Conservation (phyloP, 2,888 invertebrate genomes). For the Gasteruption jaculator region DNA sequence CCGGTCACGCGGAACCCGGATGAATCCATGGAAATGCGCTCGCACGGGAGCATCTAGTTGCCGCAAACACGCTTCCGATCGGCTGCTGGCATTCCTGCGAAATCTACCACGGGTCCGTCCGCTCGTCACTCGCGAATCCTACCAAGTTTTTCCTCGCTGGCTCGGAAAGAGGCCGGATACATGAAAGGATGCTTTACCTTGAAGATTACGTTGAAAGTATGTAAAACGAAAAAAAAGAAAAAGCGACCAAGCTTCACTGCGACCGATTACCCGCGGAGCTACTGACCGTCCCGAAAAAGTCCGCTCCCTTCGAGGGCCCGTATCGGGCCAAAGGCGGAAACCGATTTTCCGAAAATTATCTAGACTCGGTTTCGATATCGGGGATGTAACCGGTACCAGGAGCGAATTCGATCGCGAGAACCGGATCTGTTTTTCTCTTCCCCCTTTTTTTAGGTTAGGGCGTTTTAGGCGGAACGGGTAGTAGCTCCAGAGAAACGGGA, state of each 20-base stretch:
- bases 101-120: slow-evolving; percentile 26
- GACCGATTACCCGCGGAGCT: not conserved
- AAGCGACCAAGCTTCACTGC: slow-evolving; percentile 1
- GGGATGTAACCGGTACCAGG: no score
- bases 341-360: no score
- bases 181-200: slow-evolving; percentile 82
- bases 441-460: slow-evolving; percentile 30
- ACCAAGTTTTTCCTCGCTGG: slow-evolving; percentile 29
- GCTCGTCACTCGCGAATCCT: slow-evolving; percentile 31
- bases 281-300: no score
- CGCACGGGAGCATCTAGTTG: slow-evolving; percentile 34
- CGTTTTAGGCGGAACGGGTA: slow-evolving; percentile 17
- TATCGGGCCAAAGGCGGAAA: no score
- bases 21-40: slow-evolving; percentile 27
- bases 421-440: slow-evolving; percentile 15
- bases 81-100: slow-evolving; percentile 33
- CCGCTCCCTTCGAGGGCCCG: no score
- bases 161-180: slow-evolving; percentile 27
- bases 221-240: slow-evolving; percentile 49
- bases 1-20: no score
- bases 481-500: not conserved
- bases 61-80: slow-evolving; percentile 40
- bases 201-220: slow-evolving; percentile 98
- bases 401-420: no score
- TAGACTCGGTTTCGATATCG: no score